Evolutionary conservation across 2,113 vertebrate species (phyloP).

Genomic region (Oceanites oceanicus): DNA sequence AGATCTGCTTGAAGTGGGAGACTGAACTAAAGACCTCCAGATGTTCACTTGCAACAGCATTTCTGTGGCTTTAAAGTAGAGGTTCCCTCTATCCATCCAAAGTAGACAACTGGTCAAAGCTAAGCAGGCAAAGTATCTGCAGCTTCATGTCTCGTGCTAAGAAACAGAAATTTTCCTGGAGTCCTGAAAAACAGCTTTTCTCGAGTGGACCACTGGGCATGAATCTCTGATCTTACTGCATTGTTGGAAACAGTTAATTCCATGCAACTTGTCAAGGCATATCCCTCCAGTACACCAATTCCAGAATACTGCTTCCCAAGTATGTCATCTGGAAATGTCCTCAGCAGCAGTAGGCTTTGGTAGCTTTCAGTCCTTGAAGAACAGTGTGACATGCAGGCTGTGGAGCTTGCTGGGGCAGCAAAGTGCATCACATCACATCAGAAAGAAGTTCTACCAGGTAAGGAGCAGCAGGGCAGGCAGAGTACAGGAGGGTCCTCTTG

Average conservation of each 20-base stretch:
- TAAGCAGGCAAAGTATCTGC: background rate
- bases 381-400: accelerated
- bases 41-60: background rate
- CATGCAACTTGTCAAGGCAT: background rate
- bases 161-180: background rate
- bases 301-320: background rate
- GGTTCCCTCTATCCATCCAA: background rate
- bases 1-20: background rate
- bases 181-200: background rate
- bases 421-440: background rate
- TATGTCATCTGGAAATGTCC: background rate
- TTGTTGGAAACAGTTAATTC: background rate
- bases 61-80: background rate
- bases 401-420: background rate
- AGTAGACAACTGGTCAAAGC: background rate
- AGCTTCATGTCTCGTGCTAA: background rate
- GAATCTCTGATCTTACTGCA: background rate
- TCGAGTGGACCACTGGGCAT: background rate
- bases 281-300: background rate
- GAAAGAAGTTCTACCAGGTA: background rate
- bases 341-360: background rate
- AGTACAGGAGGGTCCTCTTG: background rate
- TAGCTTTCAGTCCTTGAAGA: background rate
- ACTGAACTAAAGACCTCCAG: background rate
- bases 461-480: background rate